phyloP scores from a whole-genome alignment of 1,140 invertebrate genomes.

The Forficula auricularia region DNA sequence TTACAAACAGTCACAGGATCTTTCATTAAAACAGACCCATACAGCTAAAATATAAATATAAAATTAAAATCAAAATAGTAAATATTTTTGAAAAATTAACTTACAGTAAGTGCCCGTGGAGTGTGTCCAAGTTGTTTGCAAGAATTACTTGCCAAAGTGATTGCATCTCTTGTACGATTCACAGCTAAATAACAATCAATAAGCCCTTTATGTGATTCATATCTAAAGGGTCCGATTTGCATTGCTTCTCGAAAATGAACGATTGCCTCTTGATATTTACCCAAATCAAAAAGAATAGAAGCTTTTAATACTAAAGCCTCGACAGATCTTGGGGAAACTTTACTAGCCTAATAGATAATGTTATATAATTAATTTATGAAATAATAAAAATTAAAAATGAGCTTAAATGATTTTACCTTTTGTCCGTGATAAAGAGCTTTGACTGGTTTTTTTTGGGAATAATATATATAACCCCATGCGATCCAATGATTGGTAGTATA shows the following conservation, averaged over 20 bases:
- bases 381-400: constrained; percentile 5
- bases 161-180: constrained; percentile 46
- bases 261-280: constrained; percentile 51
- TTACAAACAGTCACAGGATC: constrained; percentile 42
- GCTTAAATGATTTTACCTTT: too few relatives aligned
- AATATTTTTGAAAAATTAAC: constrained; percentile 8
- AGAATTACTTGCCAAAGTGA: constrained; percentile 45
- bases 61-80: background rate
- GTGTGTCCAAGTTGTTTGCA: constrained; percentile 50
- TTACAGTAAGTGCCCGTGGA: constrained; percentile 48
- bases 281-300: constrained; percentile 46
- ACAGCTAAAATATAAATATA: constrained; percentile 33
- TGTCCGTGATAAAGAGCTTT: constrained; percentile 41
- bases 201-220: constrained; percentile 51
- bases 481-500: constrained; percentile 38
- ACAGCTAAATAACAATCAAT: constrained; percentile 50
- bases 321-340: constrained; percentile 29
- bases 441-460: constrained; percentile 31
- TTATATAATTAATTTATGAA: constrained; percentile 8
- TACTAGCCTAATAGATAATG: constrained; percentile 15
- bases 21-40: constrained; percentile 49
- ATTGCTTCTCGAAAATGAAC: constrained; percentile 54
- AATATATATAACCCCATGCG: constrained; percentile 41
- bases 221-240: constrained; percentile 35
- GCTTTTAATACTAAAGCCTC: constrained; percentile 55